Conservation (phyloP, 2,888 invertebrate species). For the Raillietiella orientalis region DNA sequence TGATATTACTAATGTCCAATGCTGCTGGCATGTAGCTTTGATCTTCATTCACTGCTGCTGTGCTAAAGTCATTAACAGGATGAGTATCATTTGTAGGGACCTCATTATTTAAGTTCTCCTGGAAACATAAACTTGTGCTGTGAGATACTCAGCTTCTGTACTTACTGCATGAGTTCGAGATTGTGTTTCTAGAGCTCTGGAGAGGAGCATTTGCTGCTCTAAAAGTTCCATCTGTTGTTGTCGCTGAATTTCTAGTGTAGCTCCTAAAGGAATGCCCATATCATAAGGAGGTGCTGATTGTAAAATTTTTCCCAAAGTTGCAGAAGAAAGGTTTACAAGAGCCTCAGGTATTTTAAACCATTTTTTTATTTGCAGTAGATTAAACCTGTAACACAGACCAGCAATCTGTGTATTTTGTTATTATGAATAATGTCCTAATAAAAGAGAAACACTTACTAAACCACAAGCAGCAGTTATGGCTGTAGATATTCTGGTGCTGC, state of each 20-base stretch:
- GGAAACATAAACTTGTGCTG: neutral
- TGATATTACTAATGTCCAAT: too few species aligned
- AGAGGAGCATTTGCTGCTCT: conserved; percentile 16
- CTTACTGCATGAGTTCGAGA: neutral
- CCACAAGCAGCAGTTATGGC: conserved; percentile 14
- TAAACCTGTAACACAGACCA: conserved; percentile 15
- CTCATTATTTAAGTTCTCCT: too few species aligned
- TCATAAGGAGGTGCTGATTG: conserved; percentile 12
- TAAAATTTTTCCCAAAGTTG: conserved; percentile 14
- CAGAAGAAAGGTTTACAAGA: conserved; percentile 11
- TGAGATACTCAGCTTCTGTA: neutral
- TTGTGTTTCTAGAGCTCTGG: conserved; percentile 9
- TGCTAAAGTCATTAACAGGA: neutral
- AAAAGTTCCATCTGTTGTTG: conserved; percentile 16
- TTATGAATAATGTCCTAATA: too few species aligned
- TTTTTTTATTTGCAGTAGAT: conserved; percentile 13
- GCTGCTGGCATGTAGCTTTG: too few species aligned
- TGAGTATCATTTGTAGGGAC: too few species aligned
- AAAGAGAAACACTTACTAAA: conserved; percentile 12
- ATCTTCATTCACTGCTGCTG: neutral
- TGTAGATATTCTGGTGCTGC: conserved; percentile 13
- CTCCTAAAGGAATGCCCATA: conserved; percentile 14
- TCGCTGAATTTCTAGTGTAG: conserved; percentile 18
- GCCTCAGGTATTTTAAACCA: conserved; percentile 13
- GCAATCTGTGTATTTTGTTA: conserved; percentile 13